phyloP scores from a whole-genome alignment of 2,113 vertebrate species.

The Psilopsiagon aurifrons region DNA sequence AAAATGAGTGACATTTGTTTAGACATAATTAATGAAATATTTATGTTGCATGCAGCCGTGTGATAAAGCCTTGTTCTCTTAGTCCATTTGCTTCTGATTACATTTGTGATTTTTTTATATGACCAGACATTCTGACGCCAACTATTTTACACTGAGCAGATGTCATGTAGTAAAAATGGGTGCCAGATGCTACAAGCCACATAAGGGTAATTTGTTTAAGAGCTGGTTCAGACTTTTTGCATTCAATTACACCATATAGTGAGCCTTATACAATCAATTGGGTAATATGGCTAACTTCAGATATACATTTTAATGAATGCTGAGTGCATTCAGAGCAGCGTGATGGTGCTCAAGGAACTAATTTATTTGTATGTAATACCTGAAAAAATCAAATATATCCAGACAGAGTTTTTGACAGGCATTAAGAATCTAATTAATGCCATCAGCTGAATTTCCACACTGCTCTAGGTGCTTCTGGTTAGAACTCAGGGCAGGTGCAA shows the following conservation, averaged over 20 bases:
- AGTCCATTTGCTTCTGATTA: constrained; percentile 83
- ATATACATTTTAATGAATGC: constrained; percentile 74
- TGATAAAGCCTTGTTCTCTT: constrained; percentile 80
- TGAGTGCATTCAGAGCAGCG: constrained; percentile 54
- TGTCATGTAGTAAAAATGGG: constrained; percentile 83
- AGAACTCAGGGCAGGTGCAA: constrained; percentile 68
- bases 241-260: constrained; percentile 80
- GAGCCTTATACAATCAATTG: constrained; percentile 77
- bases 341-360: constrained; percentile 67
- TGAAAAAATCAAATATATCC: not conserved
- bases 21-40: constrained; percentile 84
- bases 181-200: constrained; percentile 83
- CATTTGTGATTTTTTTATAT: constrained; percentile 82
- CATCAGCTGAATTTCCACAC: constrained; percentile 54
- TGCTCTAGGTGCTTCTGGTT: constrained; percentile 58
- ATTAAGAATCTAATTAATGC: constrained; percentile 70
- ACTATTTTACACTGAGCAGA: constrained; percentile 85
- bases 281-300: constrained; percentile 77
- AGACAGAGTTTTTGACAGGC: constrained; percentile 58
- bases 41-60: constrained; percentile 79
- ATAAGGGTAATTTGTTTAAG: constrained; percentile 85
- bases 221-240: constrained; percentile 80
- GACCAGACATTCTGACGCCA: constrained; percentile 85
- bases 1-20: constrained; percentile 83
- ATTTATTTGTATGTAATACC: constrained; percentile 60